Conservation (phyloP, 1,140 invertebrate genomes). For the Leptonema lineaticorne region DNA sequence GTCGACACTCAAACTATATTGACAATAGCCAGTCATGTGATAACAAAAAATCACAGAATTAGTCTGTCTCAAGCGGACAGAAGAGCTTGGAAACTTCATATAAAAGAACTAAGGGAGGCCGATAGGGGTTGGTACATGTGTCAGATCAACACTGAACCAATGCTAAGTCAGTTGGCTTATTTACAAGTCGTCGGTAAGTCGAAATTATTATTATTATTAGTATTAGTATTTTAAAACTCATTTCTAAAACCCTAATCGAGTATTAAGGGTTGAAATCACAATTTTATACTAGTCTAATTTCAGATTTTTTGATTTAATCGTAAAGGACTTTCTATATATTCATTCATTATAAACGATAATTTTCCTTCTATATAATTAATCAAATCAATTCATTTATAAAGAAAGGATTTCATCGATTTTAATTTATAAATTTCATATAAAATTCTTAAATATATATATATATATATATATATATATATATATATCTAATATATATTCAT, state of each 20-base stretch:
- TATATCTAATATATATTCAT: too few relatives aligned
- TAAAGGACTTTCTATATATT: too few relatives aligned
- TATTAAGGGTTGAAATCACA: too few relatives aligned
- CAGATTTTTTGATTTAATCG: too few relatives aligned
- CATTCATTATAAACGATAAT: too few relatives aligned
- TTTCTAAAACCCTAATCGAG: neutral
- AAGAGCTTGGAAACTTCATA: conserved; percentile 78
- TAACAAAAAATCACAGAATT: conserved; percentile 84
- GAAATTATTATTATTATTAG: neutral
- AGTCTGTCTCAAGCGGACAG: conserved; percentile 76
- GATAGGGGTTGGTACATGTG: conserved; percentile 85
- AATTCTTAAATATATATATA: too few relatives aligned
- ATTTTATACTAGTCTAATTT: too few relatives aligned
- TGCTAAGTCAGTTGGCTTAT: conserved; percentile 85
- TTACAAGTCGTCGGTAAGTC: conserved; percentile 82
- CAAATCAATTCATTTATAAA: too few relatives aligned
- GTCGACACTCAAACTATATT: conserved; percentile 87
- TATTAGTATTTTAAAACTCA: neutral
- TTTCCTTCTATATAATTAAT: too few relatives aligned
- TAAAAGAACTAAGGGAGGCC: conserved; percentile 71
- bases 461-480: too few relatives aligned
- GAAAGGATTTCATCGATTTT: too few relatives aligned
- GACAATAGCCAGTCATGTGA: conserved; percentile 82
- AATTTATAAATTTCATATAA: too few relatives aligned
- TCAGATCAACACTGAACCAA: conserved; percentile 88